Evolutionary conservation across 1,140 invertebrate genomes (phyloP).

Genomic region (Triops cancriformis): DNA sequence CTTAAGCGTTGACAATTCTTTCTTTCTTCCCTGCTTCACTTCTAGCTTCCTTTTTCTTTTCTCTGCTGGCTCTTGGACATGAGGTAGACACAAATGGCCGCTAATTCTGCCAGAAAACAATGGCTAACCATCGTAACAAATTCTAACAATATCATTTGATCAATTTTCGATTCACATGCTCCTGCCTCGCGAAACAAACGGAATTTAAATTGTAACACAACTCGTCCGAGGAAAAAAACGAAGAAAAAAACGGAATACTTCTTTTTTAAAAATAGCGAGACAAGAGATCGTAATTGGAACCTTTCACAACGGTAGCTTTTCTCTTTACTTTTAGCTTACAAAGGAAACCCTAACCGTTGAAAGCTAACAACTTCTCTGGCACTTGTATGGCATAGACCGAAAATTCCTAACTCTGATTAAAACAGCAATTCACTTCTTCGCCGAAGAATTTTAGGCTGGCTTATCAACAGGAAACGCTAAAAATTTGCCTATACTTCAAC

Average conservation of each 20-base stretch:
- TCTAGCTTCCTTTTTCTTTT: background rate
- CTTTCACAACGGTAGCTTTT: background rate
- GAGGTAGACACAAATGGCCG: constrained; percentile 12
- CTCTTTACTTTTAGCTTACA: background rate
- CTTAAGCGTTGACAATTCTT: background rate
- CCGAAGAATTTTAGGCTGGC: background rate
- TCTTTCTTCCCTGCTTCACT: background rate
- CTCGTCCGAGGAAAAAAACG: background rate
- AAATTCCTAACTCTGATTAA: background rate
- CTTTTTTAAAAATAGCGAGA: background rate
- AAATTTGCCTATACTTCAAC: constrained; percentile 8
- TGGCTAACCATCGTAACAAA: constrained; percentile 10
- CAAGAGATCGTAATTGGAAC: constrained; percentile 13
- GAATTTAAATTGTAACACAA: background rate
- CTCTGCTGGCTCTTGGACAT: background rate
- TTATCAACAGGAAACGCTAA: background rate
- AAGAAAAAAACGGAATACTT: background rate
- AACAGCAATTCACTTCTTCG: background rate
- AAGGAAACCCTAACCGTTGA: background rate
- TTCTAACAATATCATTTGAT: constrained; percentile 9
- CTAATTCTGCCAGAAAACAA: constrained; percentile 6
- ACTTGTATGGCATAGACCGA: constrained; percentile 13
- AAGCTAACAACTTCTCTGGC: constrained; percentile 13
- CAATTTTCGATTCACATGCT: background rate
- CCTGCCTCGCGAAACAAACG: background rate